These are phyloP conservation scores for Apis dorsata DNA, from an alignment of 1,140 invertebrate species.

Conservation along the genomic window DNA sequence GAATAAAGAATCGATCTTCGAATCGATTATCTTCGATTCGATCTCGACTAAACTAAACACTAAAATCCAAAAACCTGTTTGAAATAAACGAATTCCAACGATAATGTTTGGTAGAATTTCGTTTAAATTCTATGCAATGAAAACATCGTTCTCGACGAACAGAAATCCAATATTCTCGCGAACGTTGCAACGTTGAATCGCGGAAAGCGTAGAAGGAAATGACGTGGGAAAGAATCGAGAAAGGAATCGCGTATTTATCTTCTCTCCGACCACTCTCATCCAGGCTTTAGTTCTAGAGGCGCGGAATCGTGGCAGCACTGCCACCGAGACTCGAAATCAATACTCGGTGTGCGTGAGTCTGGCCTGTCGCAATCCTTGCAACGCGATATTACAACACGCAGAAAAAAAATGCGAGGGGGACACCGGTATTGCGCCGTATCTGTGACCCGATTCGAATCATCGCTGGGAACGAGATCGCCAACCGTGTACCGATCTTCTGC, in stretches of 20 bases:
- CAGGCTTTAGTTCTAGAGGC: slow-evolving; percentile 74
- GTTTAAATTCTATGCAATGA: too few species aligned
- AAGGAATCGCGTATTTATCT: slow-evolving; percentile 4
- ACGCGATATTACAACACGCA: slow-evolving; percentile 67
- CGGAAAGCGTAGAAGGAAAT: not conserved
- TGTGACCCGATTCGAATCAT: slow-evolving; percentile 51
- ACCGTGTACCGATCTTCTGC: slow-evolving; percentile 12
- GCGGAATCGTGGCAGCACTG: slow-evolving; percentile 76
- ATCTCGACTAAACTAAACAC: too few species aligned
- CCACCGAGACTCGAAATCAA: slow-evolving; percentile 75
- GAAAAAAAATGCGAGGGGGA: slow-evolving; percentile 45
- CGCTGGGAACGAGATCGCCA: slow-evolving; percentile 25
- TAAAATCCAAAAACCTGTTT: too few species aligned
- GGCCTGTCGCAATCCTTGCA: slow-evolving; percentile 72
- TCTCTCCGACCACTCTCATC: slow-evolving; percentile 39
- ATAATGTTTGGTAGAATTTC: too few species aligned
- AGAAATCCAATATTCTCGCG: too few species aligned
- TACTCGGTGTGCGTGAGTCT: slow-evolving; percentile 76
- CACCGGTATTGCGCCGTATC: slow-evolving; percentile 51
- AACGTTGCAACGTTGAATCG: too few species aligned
- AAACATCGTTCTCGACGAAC: too few species aligned
- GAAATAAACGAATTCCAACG: too few species aligned
- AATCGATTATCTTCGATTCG: too few species aligned
- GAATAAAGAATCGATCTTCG: too few species aligned
- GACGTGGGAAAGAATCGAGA: too few species aligned